Conservation (phyloP, 2,113 vertebrate genomes). For the Dipodomys merriami region DNA sequence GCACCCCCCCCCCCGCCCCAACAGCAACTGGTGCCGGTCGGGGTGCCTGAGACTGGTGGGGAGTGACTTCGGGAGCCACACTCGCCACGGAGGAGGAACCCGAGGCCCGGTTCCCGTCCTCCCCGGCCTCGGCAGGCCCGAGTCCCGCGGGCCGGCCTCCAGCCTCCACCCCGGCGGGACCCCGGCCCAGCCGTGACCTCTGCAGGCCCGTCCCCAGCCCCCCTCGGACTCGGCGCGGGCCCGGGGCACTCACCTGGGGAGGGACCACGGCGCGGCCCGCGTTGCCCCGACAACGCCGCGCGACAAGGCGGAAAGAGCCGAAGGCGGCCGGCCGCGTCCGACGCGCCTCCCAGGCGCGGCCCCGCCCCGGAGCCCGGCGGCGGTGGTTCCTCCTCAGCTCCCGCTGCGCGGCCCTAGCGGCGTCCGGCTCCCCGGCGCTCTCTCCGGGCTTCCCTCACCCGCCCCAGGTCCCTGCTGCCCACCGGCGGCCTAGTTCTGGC, state of each 20-base stretch:
- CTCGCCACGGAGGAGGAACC: not conserved
- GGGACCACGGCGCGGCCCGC: constrained; percentile 26
- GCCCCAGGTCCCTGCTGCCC: too few relatives aligned
- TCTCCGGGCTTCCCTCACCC: too few relatives aligned
- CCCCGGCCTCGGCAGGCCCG: not conserved
- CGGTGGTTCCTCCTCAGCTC: too few relatives aligned
- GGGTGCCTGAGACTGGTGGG: too few relatives aligned
- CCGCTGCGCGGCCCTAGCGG: not conserved
- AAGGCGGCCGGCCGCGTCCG: constrained; percentile 2
- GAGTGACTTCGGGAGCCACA: not conserved
- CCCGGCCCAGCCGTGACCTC: too few relatives aligned
- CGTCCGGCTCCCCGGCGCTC: not conserved
- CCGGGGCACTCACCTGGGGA: not conserved
- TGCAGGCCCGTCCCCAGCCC: too few relatives aligned
- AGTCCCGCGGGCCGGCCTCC: not conserved
- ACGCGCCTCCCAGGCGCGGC: not conserved
- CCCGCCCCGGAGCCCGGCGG: not conserved
- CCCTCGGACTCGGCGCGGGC: too few relatives aligned
- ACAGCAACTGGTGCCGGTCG: not conserved
- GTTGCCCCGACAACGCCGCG: constrained; percentile 84
- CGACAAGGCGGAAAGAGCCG: constrained; percentile 52
- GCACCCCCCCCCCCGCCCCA: not conserved
- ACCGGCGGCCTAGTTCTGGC: too few relatives aligned
- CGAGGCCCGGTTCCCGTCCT: not conserved
- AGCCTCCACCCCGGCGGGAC: too few relatives aligned